phyloP scores from a whole-genome alignment of 2,888 invertebrate species.

The Agrotis exclamationis region DNA sequence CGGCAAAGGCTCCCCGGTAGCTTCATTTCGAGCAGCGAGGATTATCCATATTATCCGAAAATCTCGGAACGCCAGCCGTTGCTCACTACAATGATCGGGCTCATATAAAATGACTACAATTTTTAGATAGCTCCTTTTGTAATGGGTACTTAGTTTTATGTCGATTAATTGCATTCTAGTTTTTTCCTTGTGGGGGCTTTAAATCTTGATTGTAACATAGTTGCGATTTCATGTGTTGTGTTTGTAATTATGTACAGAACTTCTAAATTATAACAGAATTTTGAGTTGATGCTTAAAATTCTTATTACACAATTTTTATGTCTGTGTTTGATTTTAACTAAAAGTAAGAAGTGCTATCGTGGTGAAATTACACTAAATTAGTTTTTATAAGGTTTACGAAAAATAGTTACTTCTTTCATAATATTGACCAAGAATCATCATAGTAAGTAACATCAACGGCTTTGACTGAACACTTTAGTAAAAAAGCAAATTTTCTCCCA shows the following conservation, averaged over 20 bases:
- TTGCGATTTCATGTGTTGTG: too few relatives aligned
- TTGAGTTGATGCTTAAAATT: not conserved
- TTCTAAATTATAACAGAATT: too few relatives aligned
- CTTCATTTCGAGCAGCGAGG: conserved; percentile 84
- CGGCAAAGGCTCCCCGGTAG: conserved; percentile 80
- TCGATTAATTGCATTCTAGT: conserved; percentile 76
- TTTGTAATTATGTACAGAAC: too few relatives aligned
- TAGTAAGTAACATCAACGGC: not conserved
- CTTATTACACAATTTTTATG: not conserved
- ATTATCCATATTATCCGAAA: conserved; percentile 89
- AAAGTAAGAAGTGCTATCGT: not conserved
- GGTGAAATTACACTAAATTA: not conserved
- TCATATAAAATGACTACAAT: conserved; percentile 83
- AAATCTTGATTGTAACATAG: not conserved
- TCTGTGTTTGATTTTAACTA: too few relatives aligned
- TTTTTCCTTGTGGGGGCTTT: conserved; percentile 39
- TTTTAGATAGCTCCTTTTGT: conserved; percentile 81
- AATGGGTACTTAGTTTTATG: conserved; percentile 73
- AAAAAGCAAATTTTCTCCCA: not conserved
- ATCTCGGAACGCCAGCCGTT: conserved; percentile 83
- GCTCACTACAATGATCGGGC: conserved; percentile 80
- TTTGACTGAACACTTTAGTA: not conserved
- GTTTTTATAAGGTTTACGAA: too few relatives aligned
- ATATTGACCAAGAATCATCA: too few relatives aligned
- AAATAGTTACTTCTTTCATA: too few relatives aligned